These are phyloP conservation scores for Dryadula phaetusa DNA, from an alignment of 2,888 invertebrate species.

Conservation along the genomic window DNA sequence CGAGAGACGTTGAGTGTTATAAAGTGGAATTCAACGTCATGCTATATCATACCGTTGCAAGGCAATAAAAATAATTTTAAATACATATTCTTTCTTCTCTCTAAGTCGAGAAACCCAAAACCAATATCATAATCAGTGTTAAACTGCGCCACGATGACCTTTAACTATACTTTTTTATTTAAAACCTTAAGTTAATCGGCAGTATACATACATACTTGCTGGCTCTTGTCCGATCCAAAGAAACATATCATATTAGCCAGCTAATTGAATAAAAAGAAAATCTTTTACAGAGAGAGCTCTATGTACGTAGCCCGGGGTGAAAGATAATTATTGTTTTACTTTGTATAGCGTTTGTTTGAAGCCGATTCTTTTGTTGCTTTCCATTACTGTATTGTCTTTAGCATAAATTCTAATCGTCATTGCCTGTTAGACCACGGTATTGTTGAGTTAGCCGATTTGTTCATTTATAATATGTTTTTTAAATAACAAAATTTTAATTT, in stretches of 20 bases:
- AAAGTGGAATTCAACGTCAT: too few relatives aligned
- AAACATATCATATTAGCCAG: slow-evolving; percentile 36
- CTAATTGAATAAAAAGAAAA: slow-evolving; percentile 47
- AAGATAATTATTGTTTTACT: slow-evolving; percentile 75
- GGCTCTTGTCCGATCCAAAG: slow-evolving; percentile 9
- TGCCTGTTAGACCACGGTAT: slow-evolving; percentile 28
- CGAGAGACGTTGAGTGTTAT: too few relatives aligned
- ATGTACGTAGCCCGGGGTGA: slow-evolving; percentile 56
- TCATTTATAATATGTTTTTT: background rate
- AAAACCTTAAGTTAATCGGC: background rate
- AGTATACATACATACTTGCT: background rate
- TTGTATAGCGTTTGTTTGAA: slow-evolving; percentile 64
- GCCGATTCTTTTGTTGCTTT: slow-evolving; percentile 65
- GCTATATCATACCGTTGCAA: too few relatives aligned
- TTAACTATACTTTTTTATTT: too few relatives aligned
- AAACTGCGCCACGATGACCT: too few relatives aligned
- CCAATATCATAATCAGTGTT: too few relatives aligned
- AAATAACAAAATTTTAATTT: too few relatives aligned
- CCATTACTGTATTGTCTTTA: slow-evolving; percentile 62
- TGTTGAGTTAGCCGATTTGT: slow-evolving; percentile 3
- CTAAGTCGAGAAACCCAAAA: too few relatives aligned
- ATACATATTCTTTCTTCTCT: too few relatives aligned
- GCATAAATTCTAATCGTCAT: slow-evolving; percentile 66
- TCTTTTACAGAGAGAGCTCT: slow-evolving; percentile 43
- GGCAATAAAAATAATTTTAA: too few relatives aligned